phyloP scores from a whole-genome alignment of 2,113 vertebrate species.

The Oryzias javanicus region DNA sequence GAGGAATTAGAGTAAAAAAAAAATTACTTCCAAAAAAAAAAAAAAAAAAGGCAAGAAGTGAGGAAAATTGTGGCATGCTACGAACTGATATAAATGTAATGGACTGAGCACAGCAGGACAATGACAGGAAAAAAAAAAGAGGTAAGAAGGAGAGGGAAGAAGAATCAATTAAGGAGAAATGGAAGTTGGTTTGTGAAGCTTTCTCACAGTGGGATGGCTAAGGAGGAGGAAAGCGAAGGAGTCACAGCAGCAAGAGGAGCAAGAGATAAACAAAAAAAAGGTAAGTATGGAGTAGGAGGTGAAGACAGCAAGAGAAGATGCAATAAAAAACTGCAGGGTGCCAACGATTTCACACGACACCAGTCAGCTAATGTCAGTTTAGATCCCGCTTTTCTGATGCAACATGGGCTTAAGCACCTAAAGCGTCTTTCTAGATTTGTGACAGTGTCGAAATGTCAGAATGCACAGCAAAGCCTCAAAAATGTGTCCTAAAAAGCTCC shows the following conservation, averaged over 20 bases:
- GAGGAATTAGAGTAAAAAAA: conserved; percentile 41
- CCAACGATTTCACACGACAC: conserved; percentile 52
- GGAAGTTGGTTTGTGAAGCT: conserved; percentile 71
- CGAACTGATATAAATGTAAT: conserved; percentile 71
- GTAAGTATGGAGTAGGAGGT: conserved; percentile 42
- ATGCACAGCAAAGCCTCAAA: background rate
- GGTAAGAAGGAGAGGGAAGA: conserved; percentile 57
- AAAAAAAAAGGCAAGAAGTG: conserved; percentile 22
- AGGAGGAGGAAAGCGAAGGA: conserved; percentile 27
- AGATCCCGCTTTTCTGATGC: conserved; percentile 62
- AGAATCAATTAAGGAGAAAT: conserved; percentile 79
- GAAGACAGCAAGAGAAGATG: conserved; percentile 43
- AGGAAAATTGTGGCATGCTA: conserved; percentile 54
- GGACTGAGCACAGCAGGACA: conserved; percentile 72
- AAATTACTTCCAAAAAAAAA: background rate
- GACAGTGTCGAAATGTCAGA: conserved; percentile 23
- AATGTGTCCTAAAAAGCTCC: background rate
- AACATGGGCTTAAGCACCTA: conserved; percentile 54
- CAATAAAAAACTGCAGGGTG: conserved; percentile 44
- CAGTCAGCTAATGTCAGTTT: conserved; percentile 37
- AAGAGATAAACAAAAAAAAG: conserved; percentile 36
- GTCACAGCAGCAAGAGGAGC: conserved; percentile 26
- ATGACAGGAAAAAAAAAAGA: conserved; percentile 28
- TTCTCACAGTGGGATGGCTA: conserved; percentile 72
- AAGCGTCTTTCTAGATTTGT: conserved; percentile 14